Conservation (phyloP, 2,797 vertebrate genomes). For the Periophthalmus magnuspinnatus region DNA sequence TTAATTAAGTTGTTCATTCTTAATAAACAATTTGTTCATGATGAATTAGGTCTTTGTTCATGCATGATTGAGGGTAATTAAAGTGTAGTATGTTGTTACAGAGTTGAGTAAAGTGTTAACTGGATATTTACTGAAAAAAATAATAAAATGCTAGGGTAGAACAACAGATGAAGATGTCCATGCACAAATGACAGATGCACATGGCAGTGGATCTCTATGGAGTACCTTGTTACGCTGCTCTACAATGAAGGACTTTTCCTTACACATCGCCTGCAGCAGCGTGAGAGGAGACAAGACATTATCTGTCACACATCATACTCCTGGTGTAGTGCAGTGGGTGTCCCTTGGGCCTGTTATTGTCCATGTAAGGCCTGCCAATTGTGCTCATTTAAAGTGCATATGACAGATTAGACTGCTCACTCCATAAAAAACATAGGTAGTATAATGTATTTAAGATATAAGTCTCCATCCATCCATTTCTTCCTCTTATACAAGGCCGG, state of each 20-base stretch:
- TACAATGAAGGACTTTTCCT: slow-evolving; percentile 78
- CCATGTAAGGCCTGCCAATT: not conserved
- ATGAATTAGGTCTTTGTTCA: too few relatives aligned
- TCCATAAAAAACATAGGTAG: too few relatives aligned
- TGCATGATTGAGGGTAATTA: not conserved
- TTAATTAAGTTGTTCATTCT: too few relatives aligned
- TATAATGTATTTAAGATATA: too few relatives aligned
- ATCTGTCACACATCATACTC: slow-evolving; percentile 23
- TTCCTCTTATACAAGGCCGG: too few relatives aligned
- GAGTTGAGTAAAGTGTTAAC: not conserved
- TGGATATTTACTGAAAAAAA: not conserved
- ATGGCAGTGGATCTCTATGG: slow-evolving; percentile 4
- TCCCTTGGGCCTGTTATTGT: not conserved
- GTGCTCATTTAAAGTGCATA: not conserved
- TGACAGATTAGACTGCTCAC: too few relatives aligned
- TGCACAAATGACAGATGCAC: slow-evolving; percentile 36
- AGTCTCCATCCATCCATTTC: too few relatives aligned
- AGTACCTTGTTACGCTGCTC: slow-evolving; percentile 81
- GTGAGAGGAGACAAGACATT: slow-evolving; percentile 60
- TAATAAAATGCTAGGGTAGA: not conserved
- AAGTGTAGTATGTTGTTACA: not conserved
- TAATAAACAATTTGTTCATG: too few relatives aligned
- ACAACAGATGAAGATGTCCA: not conserved
- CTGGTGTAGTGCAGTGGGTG: not conserved
- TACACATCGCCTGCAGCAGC: slow-evolving; percentile 78